Evolutionary conservation across 2,888 invertebrate genomes (phyloP).

Genomic region (Blomia tropicalis): DNA sequence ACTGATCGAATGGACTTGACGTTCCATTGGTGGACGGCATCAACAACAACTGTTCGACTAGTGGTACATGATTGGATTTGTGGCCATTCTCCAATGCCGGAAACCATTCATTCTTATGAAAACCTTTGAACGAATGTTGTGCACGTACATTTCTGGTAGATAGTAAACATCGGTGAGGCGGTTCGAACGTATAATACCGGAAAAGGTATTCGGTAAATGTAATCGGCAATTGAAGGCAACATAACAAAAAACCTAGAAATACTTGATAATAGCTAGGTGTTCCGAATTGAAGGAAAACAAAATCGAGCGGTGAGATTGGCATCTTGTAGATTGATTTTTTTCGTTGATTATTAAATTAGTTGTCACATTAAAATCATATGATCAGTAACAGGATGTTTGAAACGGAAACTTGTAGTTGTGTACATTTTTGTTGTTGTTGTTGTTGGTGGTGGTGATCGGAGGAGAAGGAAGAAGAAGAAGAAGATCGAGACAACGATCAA

Average conservation of each 20-base stretch:
- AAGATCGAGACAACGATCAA: no score
- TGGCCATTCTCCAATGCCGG: neutral
- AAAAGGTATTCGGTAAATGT: conserved; percentile 27
- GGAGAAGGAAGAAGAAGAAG: no score
- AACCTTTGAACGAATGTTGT: neutral
- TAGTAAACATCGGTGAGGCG: conserved; percentile 28
- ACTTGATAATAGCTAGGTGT: conserved; percentile 28
- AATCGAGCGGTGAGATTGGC: conserved; percentile 28
- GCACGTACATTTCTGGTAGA: neutral
- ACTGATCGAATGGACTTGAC: conserved; percentile 24
- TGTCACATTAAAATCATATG: no score
- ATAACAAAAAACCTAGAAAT: conserved; percentile 28
- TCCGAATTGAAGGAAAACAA: conserved; percentile 28
- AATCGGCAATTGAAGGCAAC: conserved; percentile 30
- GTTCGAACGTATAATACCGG: conserved; percentile 27
- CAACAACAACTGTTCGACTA: conserved; percentile 24
- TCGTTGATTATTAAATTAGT: no score
- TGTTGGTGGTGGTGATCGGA: no score
- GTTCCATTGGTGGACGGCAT: conserved; percentile 22
- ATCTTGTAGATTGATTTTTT: no score
- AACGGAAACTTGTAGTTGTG: no score
- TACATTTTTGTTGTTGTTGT: no score
- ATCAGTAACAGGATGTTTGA: no score
- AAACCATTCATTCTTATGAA: conserved; percentile 26
- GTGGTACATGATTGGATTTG: neutral